Base-by-base conservation (phyloP, 2,113 vertebrate genomes). In the Columbina picui region DNA sequence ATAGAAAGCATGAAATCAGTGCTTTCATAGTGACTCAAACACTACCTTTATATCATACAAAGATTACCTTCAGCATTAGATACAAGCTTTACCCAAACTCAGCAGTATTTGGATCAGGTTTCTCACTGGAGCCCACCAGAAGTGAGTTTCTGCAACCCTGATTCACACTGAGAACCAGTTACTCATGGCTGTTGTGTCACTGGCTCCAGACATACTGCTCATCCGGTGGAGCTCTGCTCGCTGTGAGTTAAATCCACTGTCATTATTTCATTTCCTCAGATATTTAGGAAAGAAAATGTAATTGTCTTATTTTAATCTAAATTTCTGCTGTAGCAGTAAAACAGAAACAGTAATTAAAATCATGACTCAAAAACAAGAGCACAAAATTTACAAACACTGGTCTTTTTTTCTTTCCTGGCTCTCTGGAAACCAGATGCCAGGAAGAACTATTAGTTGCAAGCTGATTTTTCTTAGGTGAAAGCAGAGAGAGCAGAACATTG, bases 261-360 rank as follows among this genome's bases (percentile, higher is more conserved):
- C 90, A 81, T 96, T 96, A 90, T 95, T 95, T 77, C 26, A 94
- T 96, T 96, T 95, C 95, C 94, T 96, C 1, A 0, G 64, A 84
- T 84, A 77, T 86, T 97, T 84, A 88, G 71, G 86, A 70, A 95
- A 71, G 25, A 85, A 95, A 90, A 95, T 80, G 38, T 43, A 86
- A 92, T 93, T 97, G 75, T 94, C 64, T 81, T 88, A 69, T 91
- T 96, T 94, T 86, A 93, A 93, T 93, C 71, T 55, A 59, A 59
- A 91, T 90, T 83, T 93, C 56, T 94, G 73, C 60, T 92, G 55
- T 32, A 90, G 76, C 60, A 88, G 71, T 95, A 77, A 95, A 96
- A 63, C 79, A 96, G 79, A 84, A 83, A 90, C 47, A 77, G 32
- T 83, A 93, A 95, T 93, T 95, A 94, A 76, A 95, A 12, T 63